Conservation (phyloP, 35 echinoderm and acorn worm genomes). For the Stichopus chloronotus region DNA sequence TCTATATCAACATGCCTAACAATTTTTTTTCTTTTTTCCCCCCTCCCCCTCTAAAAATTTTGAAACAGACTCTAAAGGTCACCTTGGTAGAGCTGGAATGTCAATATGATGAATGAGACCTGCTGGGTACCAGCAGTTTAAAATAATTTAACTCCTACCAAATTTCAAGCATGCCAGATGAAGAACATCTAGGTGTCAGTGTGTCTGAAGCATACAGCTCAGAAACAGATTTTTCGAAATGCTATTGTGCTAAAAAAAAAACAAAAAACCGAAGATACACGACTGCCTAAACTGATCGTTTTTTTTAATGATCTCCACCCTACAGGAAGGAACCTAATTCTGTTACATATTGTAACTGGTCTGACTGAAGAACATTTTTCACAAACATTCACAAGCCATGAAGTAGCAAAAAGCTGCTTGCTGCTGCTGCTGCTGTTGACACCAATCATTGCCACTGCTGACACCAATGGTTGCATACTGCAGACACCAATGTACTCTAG, state of each 20-base stretch:
- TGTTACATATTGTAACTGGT: not conserved
- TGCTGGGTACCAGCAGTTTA: not conserved
- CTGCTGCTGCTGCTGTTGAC: not conserved
- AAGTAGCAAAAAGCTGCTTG: constrained; percentile 16
- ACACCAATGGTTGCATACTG: not conserved
- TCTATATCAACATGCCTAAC: not conserved
- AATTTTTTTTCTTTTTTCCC: no score
- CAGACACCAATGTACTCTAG: constrained; percentile 17
- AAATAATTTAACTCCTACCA: not conserved
- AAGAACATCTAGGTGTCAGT: no score
- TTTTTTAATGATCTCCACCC: not conserved
- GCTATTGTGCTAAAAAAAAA: no score
- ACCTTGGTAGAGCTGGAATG: not conserved
- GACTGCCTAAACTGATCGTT: not conserved
- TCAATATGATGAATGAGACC: not conserved
- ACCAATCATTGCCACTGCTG: constrained; percentile 8
- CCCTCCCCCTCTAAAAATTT: no score
- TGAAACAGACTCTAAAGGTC: not conserved
- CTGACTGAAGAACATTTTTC: not conserved
- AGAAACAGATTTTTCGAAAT: no score
- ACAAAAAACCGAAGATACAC: no score
- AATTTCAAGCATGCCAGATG: not conserved
- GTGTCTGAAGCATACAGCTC: no score
- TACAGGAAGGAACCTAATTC: not conserved
- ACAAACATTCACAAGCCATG: constrained; percentile 1